Conservation (phyloP, 2,113 vertebrate species). For the Hiodon tergisus region DNA sequence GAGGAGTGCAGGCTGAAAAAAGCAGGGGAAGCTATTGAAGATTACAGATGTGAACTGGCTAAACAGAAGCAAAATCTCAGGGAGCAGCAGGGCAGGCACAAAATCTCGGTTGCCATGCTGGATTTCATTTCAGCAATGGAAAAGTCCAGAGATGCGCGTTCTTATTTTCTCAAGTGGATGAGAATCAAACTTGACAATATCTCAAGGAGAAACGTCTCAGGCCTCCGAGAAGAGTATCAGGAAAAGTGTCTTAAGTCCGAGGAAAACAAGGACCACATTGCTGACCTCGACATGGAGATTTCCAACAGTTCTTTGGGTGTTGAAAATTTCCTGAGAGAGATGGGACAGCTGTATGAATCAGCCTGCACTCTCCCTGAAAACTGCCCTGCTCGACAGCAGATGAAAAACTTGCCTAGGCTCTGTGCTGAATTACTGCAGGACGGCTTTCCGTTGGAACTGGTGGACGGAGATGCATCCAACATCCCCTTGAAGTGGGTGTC, state of each 20-base stretch:
- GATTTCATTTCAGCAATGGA: conserved; percentile 32
- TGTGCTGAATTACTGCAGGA: conserved; percentile 49
- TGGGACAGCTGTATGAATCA: conserved; percentile 51
- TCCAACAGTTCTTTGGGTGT: conserved; percentile 48
- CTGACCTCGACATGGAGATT: conserved; percentile 44
- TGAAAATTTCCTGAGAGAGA: conserved; percentile 57
- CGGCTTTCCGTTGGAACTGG: conserved; percentile 50
- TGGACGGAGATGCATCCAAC: conserved; percentile 36
- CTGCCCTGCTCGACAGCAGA: neutral
- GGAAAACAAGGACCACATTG: conserved; percentile 34
- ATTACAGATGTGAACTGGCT: conserved; percentile 30
- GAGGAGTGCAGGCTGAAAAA: conserved; percentile 40
- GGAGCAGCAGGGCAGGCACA: neutral
- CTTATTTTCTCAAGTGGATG: conserved; percentile 51
- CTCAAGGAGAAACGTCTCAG: conserved; percentile 32
- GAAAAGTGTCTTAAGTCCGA: conserved; percentile 25
- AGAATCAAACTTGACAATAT: conserved; percentile 50
- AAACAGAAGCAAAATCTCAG: conserved; percentile 29
- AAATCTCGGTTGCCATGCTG: conserved; percentile 17
- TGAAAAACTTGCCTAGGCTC: conserved; percentile 31
- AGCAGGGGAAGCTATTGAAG: neutral
- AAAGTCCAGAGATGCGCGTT: conserved; percentile 30
- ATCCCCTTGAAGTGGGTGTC: conserved; percentile 43
- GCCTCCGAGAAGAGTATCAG: conserved; percentile 23
- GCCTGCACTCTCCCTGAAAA: conserved; percentile 10